A percentile compares a stretch with the other conserved stretches of the same genome.
These are phyloP conservation scores for Brachionus sp. DNA, from an alignment of 1,140 invertebrate species.

Conservation along the genomic window DNA sequence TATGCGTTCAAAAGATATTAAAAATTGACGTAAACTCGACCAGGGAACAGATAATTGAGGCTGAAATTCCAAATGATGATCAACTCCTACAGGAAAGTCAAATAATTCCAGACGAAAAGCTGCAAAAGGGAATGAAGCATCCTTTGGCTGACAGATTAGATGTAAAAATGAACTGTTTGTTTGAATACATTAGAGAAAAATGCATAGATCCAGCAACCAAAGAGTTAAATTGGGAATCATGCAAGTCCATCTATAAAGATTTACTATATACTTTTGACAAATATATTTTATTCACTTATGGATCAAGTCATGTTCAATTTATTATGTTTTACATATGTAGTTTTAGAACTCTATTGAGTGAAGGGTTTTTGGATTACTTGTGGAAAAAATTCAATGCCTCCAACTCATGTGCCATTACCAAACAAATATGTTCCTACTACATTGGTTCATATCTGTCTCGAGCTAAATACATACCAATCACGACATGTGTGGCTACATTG, in stretches of 20 bases:
- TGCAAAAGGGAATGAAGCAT: slow-evolving; percentile 57
- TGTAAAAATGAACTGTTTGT: slow-evolving; percentile 65
- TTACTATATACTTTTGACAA: slow-evolving; percentile 68
- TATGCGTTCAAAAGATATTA: slow-evolving; percentile 69
- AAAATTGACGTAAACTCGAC: slow-evolving; percentile 65
- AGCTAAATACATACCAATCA: slow-evolving; percentile 67
- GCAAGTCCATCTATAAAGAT: slow-evolving; percentile 60
- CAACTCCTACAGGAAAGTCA: background rate
- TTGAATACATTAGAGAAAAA: slow-evolving; percentile 63
- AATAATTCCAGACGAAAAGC: slow-evolving; percentile 48
- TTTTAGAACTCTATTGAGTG: slow-evolving; percentile 66
- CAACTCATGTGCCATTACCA: slow-evolving; percentile 65
- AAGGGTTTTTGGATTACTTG: slow-evolving; percentile 69
- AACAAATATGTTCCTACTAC: slow-evolving; percentile 71
- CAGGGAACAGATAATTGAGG: slow-evolving; percentile 5
- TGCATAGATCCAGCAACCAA: slow-evolving; percentile 54
- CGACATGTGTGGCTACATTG: slow-evolving; percentile 66
- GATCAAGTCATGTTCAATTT: slow-evolving; percentile 73
- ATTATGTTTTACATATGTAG: slow-evolving; percentile 73
- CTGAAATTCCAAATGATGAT: background rate
- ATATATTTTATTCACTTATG: slow-evolving; percentile 70
- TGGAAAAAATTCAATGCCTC: slow-evolving; percentile 72
- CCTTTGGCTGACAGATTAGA: slow-evolving; percentile 66
- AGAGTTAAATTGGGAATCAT: slow-evolving; percentile 56
- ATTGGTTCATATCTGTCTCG: slow-evolving; percentile 72